phyloP scores from a whole-genome alignment of 2,797 vertebrate genomes.

The Epinephelus coioides region DNA sequence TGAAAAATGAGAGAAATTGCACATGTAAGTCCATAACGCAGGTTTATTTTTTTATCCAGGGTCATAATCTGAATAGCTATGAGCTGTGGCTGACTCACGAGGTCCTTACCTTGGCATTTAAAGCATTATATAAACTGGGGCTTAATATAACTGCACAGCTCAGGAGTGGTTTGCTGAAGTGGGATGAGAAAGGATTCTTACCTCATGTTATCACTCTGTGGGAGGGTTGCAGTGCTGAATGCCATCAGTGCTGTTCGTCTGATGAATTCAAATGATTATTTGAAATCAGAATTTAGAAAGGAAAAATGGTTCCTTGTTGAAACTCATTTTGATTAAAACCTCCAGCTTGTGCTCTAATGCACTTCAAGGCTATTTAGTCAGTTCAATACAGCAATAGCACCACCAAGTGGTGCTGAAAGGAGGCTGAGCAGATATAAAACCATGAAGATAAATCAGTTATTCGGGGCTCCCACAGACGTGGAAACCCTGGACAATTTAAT shows the following conservation, averaged over 20 bases:
- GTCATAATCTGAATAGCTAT: slow-evolving; percentile 60
- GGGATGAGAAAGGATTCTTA: slow-evolving; percentile 71
- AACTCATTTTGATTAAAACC: slow-evolving; percentile 25
- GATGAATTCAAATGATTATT: slow-evolving; percentile 26
- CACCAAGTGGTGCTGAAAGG: slow-evolving; percentile 60
- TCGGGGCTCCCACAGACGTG: background rate
- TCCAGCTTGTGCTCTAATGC: background rate
- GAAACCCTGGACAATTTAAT: too few species aligned
- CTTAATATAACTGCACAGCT: slow-evolving; percentile 76
- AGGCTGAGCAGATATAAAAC: background rate
- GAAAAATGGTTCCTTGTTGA: background rate
- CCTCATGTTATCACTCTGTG: slow-evolving; percentile 57
- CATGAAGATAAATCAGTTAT: background rate
- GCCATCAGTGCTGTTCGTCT: slow-evolving; percentile 42
- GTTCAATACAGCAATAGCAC: slow-evolving; percentile 33
- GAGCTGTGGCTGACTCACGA: slow-evolving; percentile 76
- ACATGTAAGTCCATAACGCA: slow-evolving; percentile 8
- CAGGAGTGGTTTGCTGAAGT: slow-evolving; percentile 68
- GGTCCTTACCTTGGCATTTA: slow-evolving; percentile 70
- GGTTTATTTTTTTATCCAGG: slow-evolving; percentile 31
- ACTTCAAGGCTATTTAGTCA: background rate
- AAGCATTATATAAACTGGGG: slow-evolving; percentile 80
- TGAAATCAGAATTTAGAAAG: background rate
- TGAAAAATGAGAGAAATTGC: background rate
- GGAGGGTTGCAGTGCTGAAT: slow-evolving; percentile 60